Conservation (phyloP, 2,797 vertebrate species). For the Malurus splendens region DNA sequence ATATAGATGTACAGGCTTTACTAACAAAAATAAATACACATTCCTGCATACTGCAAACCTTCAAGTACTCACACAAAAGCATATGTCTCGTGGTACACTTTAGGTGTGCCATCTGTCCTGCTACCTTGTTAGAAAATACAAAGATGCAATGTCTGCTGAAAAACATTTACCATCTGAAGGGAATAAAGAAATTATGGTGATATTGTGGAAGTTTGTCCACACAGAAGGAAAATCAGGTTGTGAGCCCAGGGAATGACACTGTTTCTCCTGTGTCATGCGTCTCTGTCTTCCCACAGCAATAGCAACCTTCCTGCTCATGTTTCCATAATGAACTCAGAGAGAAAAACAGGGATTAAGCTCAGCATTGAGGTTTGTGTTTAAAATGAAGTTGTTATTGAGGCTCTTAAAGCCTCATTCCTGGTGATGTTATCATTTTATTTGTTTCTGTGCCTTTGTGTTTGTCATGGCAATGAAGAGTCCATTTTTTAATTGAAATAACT, state of each 20-base stretch:
- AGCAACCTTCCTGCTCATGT: accelerated
- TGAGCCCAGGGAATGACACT: not conserved
- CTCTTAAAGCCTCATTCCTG: not conserved
- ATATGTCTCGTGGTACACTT: not conserved
- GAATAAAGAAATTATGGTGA: not conserved
- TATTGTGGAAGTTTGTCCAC: not conserved
- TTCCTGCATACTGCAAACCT: not conserved
- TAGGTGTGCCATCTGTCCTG: conserved; percentile 26
- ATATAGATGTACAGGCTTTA: not conserved
- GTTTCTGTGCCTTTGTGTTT: not conserved
- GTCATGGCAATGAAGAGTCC: not conserved
- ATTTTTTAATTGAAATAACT: not conserved
- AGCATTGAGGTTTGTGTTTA: not conserved
- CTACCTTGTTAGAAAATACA: conserved; percentile 10
- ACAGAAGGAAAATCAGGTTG: not conserved
- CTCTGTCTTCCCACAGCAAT: not conserved
- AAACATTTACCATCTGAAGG: not conserved
- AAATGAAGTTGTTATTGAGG: not conserved
- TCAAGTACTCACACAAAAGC: not conserved
- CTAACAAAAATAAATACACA: not conserved
- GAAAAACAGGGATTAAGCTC: not conserved
- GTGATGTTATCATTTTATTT: not conserved
- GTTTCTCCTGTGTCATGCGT: not conserved
- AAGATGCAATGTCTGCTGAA: not conserved
- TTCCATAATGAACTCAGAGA: not conserved